Evolutionary conservation across 2,797 vertebrate species (phyloP), one percentile per base, ranked within the genome.

Genomic region (Austrolebias charrua): DNA sequence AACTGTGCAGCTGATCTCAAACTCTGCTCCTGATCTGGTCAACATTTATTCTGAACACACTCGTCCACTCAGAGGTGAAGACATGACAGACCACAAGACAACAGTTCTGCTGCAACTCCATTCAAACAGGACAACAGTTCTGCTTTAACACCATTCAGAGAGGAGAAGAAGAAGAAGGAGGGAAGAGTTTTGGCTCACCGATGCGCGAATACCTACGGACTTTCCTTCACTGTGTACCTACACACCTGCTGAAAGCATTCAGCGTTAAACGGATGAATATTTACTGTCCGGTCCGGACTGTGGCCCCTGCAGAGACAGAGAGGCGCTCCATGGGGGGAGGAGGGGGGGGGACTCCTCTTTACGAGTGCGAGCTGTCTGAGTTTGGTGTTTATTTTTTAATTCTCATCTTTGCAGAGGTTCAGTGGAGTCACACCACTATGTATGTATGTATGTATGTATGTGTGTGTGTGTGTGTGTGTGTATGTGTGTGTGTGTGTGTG

Each of bases 171-270:
- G 92, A 94, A 93, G 95, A 93, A 95, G 94, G 95, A 96, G 95
- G 95, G 85, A 97, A 97, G 95, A 96, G 92, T 90, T 95, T 95
- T 95, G 94, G 97, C 96, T 99, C 96, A 98, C 96, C 97, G 95
- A 96, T 97, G 92, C 94, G 96, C 92, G 95, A 92, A 98, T 98
- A 99, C 96, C 96, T 98, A 98, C 97, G 96, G 93, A 95, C 95
- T 96, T 90, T 91, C 92, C 87, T 90, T 92, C 84, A 88, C 90
- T 92, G 90, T 92, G 91, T 95, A 98, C 95, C 96, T 98, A 99
- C 96, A 92, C 91, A 94, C 97, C 95, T 95, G 95, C 93, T 96
- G 96, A 97, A 88, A 90, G 85, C 95, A 95, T 95, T 88, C 94
- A 94, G 93, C 95, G 95, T 96, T 96, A 95, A 96, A 95, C 93